A percentile compares a stretch with the other conserved stretches of the same genome.
Evolutionary conservation across 2,113 vertebrate genomes (phyloP).

Genomic region (Stomatorhinus ivindoensis): DNA sequence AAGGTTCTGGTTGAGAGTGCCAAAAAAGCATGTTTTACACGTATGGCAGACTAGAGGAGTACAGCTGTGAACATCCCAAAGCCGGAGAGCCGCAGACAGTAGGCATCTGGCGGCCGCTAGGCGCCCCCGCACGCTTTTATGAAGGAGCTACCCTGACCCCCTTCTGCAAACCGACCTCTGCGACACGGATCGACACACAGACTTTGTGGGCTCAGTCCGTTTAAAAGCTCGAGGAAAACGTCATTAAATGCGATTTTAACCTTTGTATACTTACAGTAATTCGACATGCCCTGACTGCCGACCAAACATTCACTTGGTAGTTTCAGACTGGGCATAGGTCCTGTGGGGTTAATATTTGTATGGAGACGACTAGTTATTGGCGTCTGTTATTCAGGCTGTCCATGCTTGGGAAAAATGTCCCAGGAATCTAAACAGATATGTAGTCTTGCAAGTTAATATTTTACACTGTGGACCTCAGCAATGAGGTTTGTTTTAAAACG

Average conservation of each 20-base stretch:
- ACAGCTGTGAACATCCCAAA: slow-evolving; percentile 2
- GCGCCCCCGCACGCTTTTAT: slow-evolving; percentile 45
- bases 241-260: neutral
- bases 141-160: slow-evolving; percentile 34
- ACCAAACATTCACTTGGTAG: neutral
- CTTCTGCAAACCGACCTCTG: slow-evolving; percentile 37
- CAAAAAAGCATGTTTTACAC: slow-evolving; percentile 73
- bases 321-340: neutral
- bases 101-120: neutral
- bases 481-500: slow-evolving; percentile 4
- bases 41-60: slow-evolving; percentile 18
- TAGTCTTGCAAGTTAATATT: slow-evolving; percentile 41
- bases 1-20: slow-evolving; percentile 83
- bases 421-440: neutral
- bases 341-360: neutral
- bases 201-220: neutral
- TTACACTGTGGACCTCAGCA: slow-evolving; percentile 30
- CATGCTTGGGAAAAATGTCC: neutral
- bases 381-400: neutral
- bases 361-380: neutral
- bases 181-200: slow-evolving; percentile 22
- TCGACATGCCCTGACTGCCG: neutral
- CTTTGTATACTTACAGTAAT: no score
- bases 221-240: neutral
- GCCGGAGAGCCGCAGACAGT: no score